Percentiles rank a stretch among this genome's conserved stretches.
phyloP scores from a whole-genome alignment of 2,888 invertebrate species.

The Neria commutata region DNA sequence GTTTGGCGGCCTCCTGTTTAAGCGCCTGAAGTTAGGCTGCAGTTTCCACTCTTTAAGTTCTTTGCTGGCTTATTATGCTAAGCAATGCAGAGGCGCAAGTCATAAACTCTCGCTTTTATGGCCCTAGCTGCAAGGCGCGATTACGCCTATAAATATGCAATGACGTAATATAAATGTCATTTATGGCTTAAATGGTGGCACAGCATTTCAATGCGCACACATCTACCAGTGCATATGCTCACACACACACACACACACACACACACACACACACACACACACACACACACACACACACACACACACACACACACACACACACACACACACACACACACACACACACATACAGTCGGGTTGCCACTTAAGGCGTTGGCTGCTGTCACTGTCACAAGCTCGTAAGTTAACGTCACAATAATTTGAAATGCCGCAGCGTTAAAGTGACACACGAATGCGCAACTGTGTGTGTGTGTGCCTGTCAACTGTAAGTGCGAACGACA shows the following conservation, averaged over 20 bases:
- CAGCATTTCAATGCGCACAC: constrained; percentile 6
- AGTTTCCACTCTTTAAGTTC: too few relatives aligned
- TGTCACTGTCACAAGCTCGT: constrained; percentile 54
- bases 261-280: neutral
- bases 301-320: neutral
- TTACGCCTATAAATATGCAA: constrained; percentile 40
- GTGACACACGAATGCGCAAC: constrained; percentile 28
- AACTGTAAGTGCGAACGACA: constrained; percentile 9
- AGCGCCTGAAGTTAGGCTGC: too few relatives aligned
- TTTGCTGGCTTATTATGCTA: too few relatives aligned
- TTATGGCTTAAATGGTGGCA: constrained; percentile 33
- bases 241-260: neutral
- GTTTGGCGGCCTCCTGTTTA: too few relatives aligned
- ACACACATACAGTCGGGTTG: constrained; percentile 17
- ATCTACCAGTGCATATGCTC: neutral
- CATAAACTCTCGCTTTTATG: constrained; percentile 45
- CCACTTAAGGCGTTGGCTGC: constrained; percentile 24
- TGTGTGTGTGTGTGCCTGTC: neutral
- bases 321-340: neutral
- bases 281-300: neutral
- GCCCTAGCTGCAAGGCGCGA: constrained; percentile 22
- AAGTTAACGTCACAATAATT: constrained; percentile 58
- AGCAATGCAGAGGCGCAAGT: too few relatives aligned
- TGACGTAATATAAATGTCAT: constrained; percentile 54
- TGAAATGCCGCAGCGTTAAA: constrained; percentile 42